Evolutionary conservation across 2,113 vertebrate species (phyloP).

Genomic region (Forbesichthys agassizii): DNA sequence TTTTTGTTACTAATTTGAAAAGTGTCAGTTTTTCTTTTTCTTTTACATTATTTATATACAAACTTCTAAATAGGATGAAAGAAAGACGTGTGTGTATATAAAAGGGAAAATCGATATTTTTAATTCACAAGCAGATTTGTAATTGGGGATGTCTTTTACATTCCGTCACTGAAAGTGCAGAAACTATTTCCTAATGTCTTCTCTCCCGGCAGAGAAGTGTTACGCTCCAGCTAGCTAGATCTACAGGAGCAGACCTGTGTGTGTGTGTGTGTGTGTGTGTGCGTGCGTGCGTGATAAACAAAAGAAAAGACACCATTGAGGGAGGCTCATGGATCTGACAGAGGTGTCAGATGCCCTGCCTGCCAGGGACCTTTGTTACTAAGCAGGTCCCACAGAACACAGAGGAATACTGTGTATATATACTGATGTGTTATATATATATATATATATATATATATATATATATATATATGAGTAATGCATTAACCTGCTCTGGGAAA

Average conservation of each 20-base stretch:
- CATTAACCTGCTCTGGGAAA: conserved; percentile 83
- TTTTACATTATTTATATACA: conserved; percentile 3
- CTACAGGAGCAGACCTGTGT: not conserved
- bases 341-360: conserved; percentile 64
- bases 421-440: conserved; percentile 37
- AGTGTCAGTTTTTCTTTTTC: conserved; percentile 9
- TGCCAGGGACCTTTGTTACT: conserved; percentile 82
- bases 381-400: conserved; percentile 89
- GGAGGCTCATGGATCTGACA: conserved; percentile 60
- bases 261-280: no score
- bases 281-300: not conserved
- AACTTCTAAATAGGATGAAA: not conserved
- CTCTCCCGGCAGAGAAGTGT: conserved; percentile 38
- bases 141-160: not conserved
- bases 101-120: not conserved
- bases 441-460: conserved; percentile 58
- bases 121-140: not conserved
- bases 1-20: conserved; percentile 43
- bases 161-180: not conserved
- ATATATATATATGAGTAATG: conserved; percentile 82
- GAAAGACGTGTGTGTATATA: conserved; percentile 5
- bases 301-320: conserved; percentile 1
- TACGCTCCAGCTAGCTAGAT: not conserved
- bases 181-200: conserved; percentile 23
- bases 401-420: conserved; percentile 84